These are phyloP conservation scores for Sternarchorhynchus goeldii DNA, from an alignment of 2,797 vertebrate genomes.

Conservation along the genomic window DNA sequence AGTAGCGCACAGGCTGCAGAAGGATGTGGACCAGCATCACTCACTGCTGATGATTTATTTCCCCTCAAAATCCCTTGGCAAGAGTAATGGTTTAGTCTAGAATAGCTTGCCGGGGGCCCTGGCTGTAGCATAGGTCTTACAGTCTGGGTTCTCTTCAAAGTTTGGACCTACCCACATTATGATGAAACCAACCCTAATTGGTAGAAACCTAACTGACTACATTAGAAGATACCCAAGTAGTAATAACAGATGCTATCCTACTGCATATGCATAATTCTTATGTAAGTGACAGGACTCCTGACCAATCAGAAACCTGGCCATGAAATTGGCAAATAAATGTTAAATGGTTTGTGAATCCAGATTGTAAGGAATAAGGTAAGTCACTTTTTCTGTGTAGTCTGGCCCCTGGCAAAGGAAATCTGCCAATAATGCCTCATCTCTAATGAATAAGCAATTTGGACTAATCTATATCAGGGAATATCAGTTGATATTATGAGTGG, in stretches of 20 bases:
- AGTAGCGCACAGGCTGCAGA: constrained; percentile 58
- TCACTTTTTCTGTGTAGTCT: constrained; percentile 26
- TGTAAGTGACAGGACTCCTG: no score
- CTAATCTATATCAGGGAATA: constrained; percentile 16
- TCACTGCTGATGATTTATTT: constrained; percentile 75
- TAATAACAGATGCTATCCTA: no score
- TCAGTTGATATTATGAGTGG: constrained; percentile 67
- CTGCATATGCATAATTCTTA: no score
- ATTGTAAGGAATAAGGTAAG: constrained; percentile 33
- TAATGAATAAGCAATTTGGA: constrained; percentile 30
- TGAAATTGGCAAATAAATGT: background rate
- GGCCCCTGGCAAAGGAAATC: constrained; percentile 1
- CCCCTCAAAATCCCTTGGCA: constrained; percentile 62
- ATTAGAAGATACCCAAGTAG: no score
- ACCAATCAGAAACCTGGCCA: no score
- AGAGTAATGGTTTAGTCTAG: constrained; percentile 2
- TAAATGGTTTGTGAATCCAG: background rate
- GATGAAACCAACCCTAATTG: background rate
- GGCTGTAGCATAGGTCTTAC: constrained; percentile 33
- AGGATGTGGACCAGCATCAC: constrained; percentile 44
- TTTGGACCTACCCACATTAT: background rate
- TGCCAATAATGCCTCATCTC: constrained; percentile 12
- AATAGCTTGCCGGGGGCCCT: constrained; percentile 12
- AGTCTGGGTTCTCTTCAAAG: constrained; percentile 16
- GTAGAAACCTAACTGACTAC: no score